Evolutionary conservation across 1,140 invertebrate species (phyloP), one percentile per base, ranked within the genome.

Genomic region (Procambarus virginalis): DNA sequence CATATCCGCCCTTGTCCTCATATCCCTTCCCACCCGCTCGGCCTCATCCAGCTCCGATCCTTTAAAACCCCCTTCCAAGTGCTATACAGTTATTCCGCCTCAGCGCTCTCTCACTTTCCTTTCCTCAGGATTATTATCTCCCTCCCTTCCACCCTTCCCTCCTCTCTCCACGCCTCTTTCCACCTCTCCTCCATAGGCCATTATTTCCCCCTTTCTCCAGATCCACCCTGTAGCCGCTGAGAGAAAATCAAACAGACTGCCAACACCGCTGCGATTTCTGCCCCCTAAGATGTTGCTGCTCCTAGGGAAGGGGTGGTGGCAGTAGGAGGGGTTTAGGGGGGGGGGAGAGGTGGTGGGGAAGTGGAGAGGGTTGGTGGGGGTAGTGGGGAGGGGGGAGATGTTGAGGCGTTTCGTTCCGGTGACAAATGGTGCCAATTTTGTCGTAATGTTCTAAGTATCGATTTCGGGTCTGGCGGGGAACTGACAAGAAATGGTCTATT

Each of bases 371-470:
- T n/a, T 55, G 51, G 4, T 55, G 51, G 51, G 68, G 68, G n/a
- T n/a, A 5, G 34, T 2, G 34, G n/a, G 12, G n/a, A 51, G 87
- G 14, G 22, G 75, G 49, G 76, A 2, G 73, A 49, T 12, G 12
- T n/a, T 60, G 64, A 55, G 55, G 45, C 17, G 64, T 77, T 86
- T 87, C 90, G 58, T 34, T 79, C 60, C 20, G 12, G 84, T 87
- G 90, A 91, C 84, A 86, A 87, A 91, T 91, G 90, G 90, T 91
- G 90, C 79, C 90, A 91, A 91, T 91, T 91, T 90, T 90, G 83
- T 85, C 89, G 20, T 79, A 79, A 79, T 89, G 87, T 64, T 70
- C 55, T 68, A 51, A 77, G 87, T 83, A 89, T 89, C 87, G 87
- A 89, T 89, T 89, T 83, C 81, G 4, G 60, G 80, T 17, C 34